phyloP scores from a whole-genome alignment of 53 echinoderm and acorn worm species.

The Henricia sp. region DNA sequence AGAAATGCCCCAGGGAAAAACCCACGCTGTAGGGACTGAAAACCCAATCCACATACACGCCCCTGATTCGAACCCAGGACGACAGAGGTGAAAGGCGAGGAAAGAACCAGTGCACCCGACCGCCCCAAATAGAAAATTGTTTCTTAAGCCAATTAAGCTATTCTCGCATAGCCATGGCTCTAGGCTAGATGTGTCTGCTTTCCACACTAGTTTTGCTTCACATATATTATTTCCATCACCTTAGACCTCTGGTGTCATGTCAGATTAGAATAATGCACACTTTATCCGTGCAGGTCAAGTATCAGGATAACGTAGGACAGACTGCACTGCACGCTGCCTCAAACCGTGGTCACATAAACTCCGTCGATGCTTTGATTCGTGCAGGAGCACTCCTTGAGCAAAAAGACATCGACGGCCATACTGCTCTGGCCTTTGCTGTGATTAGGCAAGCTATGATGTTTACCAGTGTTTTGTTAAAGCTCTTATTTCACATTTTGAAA shows the following conservation, averaged over 20 bases:
- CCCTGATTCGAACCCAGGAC: too few species aligned
- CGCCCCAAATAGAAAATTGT: too few species aligned
- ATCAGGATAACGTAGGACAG: neutral
- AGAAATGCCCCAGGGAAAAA: too few species aligned
- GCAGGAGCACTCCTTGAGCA: conserved; percentile 56
- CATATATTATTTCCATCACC: neutral
- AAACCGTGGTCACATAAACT: conserved; percentile 67
- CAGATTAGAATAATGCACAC: neutral
- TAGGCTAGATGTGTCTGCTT: too few species aligned
- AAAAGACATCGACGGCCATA: conserved; percentile 72
- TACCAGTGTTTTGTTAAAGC: too few species aligned
- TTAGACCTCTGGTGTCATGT: neutral
- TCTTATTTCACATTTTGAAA: neutral
- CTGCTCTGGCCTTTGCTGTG: conserved; percentile 66
- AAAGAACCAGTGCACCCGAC: too few species aligned
- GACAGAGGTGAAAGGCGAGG: too few species aligned
- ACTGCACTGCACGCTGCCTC: conserved; percentile 69
- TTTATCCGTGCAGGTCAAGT: conserved; percentile 28
- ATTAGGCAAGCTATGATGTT: conserved; percentile 49
- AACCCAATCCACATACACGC: too few species aligned
- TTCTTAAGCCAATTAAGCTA: too few species aligned
- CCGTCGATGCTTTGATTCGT: conserved; percentile 50
- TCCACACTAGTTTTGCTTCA: too few species aligned
- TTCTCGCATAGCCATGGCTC: too few species aligned
- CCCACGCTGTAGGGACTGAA: too few species aligned